phyloP scores from a whole-genome alignment of 2,113 vertebrate species.

The Rhipidura dahli region DNA sequence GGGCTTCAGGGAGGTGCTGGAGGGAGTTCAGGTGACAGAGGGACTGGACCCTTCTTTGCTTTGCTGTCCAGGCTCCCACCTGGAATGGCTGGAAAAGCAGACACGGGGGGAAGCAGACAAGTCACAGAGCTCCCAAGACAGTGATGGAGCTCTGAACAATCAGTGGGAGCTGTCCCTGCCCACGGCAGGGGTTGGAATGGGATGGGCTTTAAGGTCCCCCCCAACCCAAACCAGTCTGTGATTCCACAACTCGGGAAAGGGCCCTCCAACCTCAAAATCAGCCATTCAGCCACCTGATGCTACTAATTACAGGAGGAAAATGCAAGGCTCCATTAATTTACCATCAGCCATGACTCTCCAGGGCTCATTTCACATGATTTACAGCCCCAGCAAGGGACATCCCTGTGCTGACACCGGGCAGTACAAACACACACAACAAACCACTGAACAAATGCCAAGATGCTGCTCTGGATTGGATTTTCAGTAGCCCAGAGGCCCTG shows the following conservation, averaged over 20 bases:
- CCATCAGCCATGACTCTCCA: background rate
- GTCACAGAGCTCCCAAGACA: background rate
- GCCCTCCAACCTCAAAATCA: background rate
- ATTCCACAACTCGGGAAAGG: background rate
- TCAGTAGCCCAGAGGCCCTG: background rate
- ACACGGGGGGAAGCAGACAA: background rate
- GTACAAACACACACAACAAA: accelerated
- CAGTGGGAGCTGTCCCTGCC: background rate
- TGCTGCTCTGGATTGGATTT: background rate
- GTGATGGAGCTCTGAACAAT: background rate
- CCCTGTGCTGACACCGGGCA: background rate
- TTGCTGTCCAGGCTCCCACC: background rate
- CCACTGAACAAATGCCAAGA: background rate
- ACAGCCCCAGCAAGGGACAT: background rate
- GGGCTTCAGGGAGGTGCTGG: background rate
- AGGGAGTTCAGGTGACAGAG: background rate
- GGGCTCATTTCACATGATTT: background rate
- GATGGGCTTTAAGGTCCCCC: background rate
- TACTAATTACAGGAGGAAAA: background rate
- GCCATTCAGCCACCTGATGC: background rate
- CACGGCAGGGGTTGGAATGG: background rate
- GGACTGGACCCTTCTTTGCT: accelerated
- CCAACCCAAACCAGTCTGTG: background rate
- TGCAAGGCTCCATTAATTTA: background rate
- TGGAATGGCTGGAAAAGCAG: background rate